phyloP scores from a whole-genome alignment of 92 coral and sea anemone species.

The Porites lobata region DNA sequence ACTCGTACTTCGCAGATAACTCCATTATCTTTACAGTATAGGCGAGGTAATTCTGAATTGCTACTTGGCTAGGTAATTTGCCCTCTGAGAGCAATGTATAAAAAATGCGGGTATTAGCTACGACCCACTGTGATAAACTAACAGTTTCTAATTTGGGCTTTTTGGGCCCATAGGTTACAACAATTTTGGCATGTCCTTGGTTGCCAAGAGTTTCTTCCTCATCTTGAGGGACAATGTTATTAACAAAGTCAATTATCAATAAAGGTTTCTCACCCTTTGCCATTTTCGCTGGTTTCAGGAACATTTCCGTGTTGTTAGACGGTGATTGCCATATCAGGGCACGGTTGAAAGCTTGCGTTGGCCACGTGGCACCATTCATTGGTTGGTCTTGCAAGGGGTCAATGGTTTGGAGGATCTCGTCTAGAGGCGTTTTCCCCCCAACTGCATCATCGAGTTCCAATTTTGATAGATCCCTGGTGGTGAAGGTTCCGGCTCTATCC shows the following conservation, averaged over 20 bases:
- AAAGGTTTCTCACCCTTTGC: slow-evolving; percentile 53
- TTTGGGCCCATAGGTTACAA: too few relatives aligned
- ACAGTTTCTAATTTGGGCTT: slow-evolving; percentile 30
- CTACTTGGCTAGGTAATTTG: neutral
- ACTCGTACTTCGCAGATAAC: slow-evolving; percentile 39
- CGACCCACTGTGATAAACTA: slow-evolving; percentile 17
- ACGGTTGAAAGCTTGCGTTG: neutral
- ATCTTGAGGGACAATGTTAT: too few relatives aligned
- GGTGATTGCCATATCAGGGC: neutral
- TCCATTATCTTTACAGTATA: slow-evolving; percentile 69
- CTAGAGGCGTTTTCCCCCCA: slow-evolving; percentile 6
- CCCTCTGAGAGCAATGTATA: slow-evolving; percentile 56
- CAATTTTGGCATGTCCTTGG: too few relatives aligned
- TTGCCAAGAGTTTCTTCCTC: too few relatives aligned
- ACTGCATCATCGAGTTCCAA: neutral
- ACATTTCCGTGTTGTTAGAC: slow-evolving; percentile 20
- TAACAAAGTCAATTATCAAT: too few relatives aligned
- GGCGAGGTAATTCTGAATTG: slow-evolving; percentile 42
- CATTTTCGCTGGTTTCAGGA: slow-evolving; percentile 14
- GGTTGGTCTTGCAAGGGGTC: neutral
- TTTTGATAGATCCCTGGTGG: slow-evolving; percentile 1
- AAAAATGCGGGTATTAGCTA: slow-evolving; percentile 36
- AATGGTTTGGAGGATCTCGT: neutral
- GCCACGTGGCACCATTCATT: neutral
- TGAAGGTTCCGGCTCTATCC: neutral